Percentiles rank a stretch among this genome's conserved stretches.
phyloP scores from a whole-genome alignment of 1,140 invertebrate genomes.

The Leptoteleia sp. region DNA sequence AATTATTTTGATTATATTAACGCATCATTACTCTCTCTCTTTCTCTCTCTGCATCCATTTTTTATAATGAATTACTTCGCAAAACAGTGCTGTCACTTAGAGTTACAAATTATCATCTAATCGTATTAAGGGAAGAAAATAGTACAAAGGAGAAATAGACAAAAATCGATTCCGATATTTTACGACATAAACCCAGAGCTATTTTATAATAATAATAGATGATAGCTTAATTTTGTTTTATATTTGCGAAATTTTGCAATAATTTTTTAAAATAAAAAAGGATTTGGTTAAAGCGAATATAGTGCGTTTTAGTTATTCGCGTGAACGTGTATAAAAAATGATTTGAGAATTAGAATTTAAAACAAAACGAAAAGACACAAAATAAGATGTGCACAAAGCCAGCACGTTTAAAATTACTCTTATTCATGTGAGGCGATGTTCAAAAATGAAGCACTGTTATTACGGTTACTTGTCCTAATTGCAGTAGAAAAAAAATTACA shows the following conservation, averaged over 20 bases:
- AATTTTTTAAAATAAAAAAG: too few relatives aligned
- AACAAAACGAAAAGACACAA: not conserved
- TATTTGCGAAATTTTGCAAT: too few relatives aligned
- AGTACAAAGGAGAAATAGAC: not conserved
- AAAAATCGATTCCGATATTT: constrained; percentile 9
- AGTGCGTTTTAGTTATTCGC: too few relatives aligned
- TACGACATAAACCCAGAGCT: not conserved
- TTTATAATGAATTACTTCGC: constrained; percentile 8
- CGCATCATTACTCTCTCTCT: too few relatives aligned
- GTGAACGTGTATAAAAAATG: too few relatives aligned
- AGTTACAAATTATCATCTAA: constrained; percentile 19
- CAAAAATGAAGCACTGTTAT: not conserved
- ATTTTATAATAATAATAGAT: not conserved
- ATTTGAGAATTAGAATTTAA: not conserved
- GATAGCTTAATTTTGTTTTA: too few relatives aligned
- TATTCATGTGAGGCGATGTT: not conserved
- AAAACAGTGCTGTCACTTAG: constrained; percentile 8
- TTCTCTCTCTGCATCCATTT: not conserved
- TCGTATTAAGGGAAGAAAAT: constrained; percentile 1
- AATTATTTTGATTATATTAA: constrained; percentile 4
- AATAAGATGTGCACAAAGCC: too few relatives aligned
- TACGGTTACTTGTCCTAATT: constrained; percentile 5
- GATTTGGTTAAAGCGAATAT: too few relatives aligned
- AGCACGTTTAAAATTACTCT: not conserved
- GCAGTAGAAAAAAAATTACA: constrained; percentile 8